These are phyloP conservation scores for Eucriotettix oculatus DNA, from an alignment of 2,888 invertebrate genomes.

Conservation along the genomic window DNA sequence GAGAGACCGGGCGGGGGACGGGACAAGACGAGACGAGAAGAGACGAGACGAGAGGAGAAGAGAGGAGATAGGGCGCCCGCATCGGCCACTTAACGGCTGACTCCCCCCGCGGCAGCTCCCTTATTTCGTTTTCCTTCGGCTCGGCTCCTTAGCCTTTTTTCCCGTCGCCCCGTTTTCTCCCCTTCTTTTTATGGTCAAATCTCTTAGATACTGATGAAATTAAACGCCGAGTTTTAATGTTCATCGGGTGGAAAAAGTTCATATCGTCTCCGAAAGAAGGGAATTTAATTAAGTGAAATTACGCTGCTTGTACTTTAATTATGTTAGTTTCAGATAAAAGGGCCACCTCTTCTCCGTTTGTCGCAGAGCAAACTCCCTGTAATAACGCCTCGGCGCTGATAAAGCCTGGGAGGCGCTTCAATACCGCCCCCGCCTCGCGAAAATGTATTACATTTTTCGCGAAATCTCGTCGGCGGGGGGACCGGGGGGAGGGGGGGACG, in stretches of 20 bases:
- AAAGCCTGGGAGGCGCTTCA: conserved; percentile 12
- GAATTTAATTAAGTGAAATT: conserved; percentile 39
- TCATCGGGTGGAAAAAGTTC: conserved; percentile 34
- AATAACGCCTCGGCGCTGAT: conserved; percentile 14
- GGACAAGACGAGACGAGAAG: background rate
- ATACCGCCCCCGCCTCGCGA: conserved; percentile 6
- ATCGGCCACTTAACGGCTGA: background rate
- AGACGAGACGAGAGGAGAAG: background rate
- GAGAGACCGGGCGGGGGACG: background rate
- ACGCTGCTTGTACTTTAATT: conserved; percentile 37
- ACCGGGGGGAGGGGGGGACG: background rate
- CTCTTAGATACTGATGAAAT: conserved; percentile 34
- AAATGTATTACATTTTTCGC: conserved; percentile 13
- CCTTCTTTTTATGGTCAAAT: conserved; percentile 30
- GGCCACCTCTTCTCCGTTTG: conserved; percentile 15
- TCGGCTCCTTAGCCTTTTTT: conserved; percentile 5
- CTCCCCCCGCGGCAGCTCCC: background rate
- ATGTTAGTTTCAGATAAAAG: conserved; percentile 34
- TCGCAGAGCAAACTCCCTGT: conserved; percentile 9
- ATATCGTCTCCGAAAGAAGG: conserved; percentile 31
- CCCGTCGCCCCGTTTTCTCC: conserved; percentile 15
- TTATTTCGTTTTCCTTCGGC: conserved; percentile 4
- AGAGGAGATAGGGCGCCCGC: background rate
- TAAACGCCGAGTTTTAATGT: conserved; percentile 35
- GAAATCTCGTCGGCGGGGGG: background rate